Evolutionary conservation across 30 jellyfish, hydroid and myxozoan genomes (phyloP).

Genomic region (Aurelia aurita complex sp. Pacific): DNA sequence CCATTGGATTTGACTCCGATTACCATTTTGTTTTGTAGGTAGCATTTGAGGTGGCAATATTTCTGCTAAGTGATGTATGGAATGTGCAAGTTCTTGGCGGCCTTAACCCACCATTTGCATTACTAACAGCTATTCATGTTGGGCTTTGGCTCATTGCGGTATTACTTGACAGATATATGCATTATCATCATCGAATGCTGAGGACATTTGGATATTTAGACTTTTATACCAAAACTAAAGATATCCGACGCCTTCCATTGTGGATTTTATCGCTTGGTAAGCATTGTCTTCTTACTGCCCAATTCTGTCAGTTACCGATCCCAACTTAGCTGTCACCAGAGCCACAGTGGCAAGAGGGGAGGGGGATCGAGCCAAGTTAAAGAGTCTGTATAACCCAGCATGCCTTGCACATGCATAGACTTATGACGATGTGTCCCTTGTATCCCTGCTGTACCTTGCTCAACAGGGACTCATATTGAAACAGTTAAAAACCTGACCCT

Average conservation of each 20-base stretch:
- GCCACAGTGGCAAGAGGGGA: no score
- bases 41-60: constrained; percentile 76
- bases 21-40: constrained; percentile 45
- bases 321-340: no score
- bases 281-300: neutral
- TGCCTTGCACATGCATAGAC: no score
- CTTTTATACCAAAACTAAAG: constrained; percentile 81
- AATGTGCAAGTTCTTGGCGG: constrained; percentile 86
- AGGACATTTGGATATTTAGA: constrained; percentile 89
- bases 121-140: constrained; percentile 84
- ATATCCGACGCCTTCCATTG: constrained; percentile 82
- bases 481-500: no score
- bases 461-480: no score
- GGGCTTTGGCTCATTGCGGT: constrained; percentile 82
- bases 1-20: neutral
- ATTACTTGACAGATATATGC: constrained; percentile 84
- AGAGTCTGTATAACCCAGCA: no score
- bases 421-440: no score
- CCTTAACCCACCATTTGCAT: constrained; percentile 94
- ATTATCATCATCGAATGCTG: constrained; percentile 84
- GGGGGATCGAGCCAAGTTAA: no score
- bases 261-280: constrained; percentile 89
- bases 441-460: no score
- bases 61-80: constrained; percentile 76
- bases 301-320: no score